These are phyloP conservation scores for Calephelis nemesis DNA, from an alignment of 1,140 invertebrate species.

Conservation along the genomic window DNA sequence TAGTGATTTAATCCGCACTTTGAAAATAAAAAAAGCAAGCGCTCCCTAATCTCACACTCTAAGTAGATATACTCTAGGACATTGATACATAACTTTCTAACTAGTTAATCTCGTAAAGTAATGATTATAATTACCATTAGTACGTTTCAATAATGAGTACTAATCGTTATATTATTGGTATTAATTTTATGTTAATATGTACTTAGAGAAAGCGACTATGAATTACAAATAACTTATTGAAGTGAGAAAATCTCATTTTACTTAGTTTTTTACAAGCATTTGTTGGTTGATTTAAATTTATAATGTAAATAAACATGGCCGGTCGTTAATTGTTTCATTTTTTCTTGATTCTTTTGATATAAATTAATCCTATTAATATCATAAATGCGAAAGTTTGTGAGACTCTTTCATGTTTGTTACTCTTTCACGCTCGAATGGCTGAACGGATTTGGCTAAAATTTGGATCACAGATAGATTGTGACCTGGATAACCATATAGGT, in stretches of 20 bases:
- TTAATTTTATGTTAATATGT: constrained; percentile 10
- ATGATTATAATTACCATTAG: background rate
- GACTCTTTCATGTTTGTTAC: no score
- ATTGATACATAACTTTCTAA: constrained; percentile 1
- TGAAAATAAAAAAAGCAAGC: background rate
- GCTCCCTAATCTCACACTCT: background rate
- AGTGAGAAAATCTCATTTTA: constrained; percentile 9
- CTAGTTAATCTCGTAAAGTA: background rate
- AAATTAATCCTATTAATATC: no score
- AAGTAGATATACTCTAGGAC: background rate
- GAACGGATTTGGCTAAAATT: no score
- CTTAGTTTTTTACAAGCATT: background rate
- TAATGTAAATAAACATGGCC: background rate
- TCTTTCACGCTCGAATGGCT: no score
- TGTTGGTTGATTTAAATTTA: background rate
- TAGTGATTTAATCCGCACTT: no score
- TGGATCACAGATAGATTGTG: no score
- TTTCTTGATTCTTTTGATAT: no score
- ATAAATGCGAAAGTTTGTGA: no score
- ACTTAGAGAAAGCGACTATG: background rate
- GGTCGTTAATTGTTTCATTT: no score
- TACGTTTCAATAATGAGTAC: background rate
- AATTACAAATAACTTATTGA: constrained; percentile 14
- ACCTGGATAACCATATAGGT: no score
- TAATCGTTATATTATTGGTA: constrained; percentile 2